Percentiles rank a stretch among this genome's conserved stretches.
Conservation (phyloP, 2,888 invertebrate species). For the Lasioglossum calceatum region DNA sequence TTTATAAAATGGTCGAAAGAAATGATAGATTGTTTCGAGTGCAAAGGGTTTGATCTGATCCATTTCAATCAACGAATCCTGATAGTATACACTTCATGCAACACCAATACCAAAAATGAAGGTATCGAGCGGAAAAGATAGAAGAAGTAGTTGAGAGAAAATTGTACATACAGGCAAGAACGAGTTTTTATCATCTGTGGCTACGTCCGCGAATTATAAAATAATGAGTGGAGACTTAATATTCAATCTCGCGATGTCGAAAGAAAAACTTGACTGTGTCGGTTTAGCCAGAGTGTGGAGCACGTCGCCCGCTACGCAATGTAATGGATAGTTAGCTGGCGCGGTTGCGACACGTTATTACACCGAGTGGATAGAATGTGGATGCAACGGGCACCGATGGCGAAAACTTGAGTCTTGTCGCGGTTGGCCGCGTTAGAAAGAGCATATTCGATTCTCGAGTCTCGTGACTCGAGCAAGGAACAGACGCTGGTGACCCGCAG, state of each 20-base stretch:
- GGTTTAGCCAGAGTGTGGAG: constrained; percentile 29
- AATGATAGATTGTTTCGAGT: too few species aligned
- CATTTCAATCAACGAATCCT: too few species aligned
- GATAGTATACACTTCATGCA: not conserved
- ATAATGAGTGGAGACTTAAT: not conserved
- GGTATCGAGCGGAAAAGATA: not conserved
- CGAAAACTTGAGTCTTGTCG: constrained; percentile 34
- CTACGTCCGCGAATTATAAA: not conserved
- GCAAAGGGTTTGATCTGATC: too few species aligned
- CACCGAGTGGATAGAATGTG: constrained; percentile 44
- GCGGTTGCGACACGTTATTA: constrained; percentile 67
- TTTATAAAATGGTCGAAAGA: too few species aligned
- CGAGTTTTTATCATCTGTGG: not conserved
- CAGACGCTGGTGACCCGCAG: constrained; percentile 15
- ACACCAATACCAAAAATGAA: not conserved
- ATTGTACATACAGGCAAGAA: not conserved
- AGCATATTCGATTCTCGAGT: constrained; percentile 11
- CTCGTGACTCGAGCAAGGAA: not conserved
- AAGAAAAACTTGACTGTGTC: constrained; percentile 11
- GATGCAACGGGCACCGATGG: constrained; percentile 47
- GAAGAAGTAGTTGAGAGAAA: not conserved
- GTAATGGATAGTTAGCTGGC: constrained; percentile 62
- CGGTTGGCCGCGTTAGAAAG: not conserved
- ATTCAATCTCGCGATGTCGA: constrained; percentile 6
- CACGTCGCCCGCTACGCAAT: constrained; percentile 53